Percentiles rank a stretch among this genome's conserved stretches.
Conservation (phyloP, 2,113 vertebrate species). For the Meles meles region DNA sequence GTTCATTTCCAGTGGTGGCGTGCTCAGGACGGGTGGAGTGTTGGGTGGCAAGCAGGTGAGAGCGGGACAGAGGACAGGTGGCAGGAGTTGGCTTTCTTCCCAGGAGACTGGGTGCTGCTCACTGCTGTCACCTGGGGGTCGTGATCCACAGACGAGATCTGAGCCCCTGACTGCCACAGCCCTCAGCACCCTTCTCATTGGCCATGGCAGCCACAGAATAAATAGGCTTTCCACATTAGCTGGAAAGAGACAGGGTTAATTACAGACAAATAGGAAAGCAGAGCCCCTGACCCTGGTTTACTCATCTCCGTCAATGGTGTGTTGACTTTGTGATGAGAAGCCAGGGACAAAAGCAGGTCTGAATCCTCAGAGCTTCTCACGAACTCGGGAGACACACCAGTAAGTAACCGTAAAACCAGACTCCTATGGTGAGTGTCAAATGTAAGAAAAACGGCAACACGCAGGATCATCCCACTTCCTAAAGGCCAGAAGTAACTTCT, state of each 20-base stretch:
- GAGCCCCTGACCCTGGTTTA: too few relatives aligned
- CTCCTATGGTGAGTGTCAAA: not conserved
- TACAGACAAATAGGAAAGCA: not conserved
- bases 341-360: not conserved
- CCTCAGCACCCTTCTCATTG: not conserved
- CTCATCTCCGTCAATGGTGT: not conserved
- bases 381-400: not conserved
- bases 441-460: not conserved
- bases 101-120: not conserved
- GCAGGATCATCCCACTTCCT: not conserved
- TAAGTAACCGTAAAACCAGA: not conserved
- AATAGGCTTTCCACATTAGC: not conserved
- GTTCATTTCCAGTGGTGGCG: not conserved
- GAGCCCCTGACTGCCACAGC: not conserved
- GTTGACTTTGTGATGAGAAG: not conserved
- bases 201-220: not conserved
- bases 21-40: not conserved
- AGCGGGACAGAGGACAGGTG: not conserved
- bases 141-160: too few relatives aligned
- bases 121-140: rapidly evolving
- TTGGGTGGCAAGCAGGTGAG: not conserved
- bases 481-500: not conserved
- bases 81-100: not conserved
- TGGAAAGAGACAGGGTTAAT: not conserved
- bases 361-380: not conserved